Percentiles rank a stretch among this genome's conserved stretches.
Evolutionary conservation across 2,113 vertebrate species (phyloP).

Genomic region (cat (Felis catus)): F.catus_Fca126_mat1.0 CM031415.1:77230501-77231000

Average conservation of each 20-base stretch:
- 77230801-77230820: background rate
- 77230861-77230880: background rate
- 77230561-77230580: constrained; percentile 75
- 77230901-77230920: background rate
- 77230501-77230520: background rate
- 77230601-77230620: constrained; percentile 45
- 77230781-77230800: constrained; percentile 21
- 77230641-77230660: background rate
- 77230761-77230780: background rate
- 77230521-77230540: constrained; percentile 38
- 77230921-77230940: background rate
- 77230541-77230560: background rate
- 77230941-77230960: background rate
- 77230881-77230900: background rate
- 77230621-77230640: background rate
- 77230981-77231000: background rate
- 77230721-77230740: constrained; percentile 56
- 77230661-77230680: background rate
- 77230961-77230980: background rate
- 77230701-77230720: constrained; percentile 42
- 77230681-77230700: constrained; percentile 11
- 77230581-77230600: constrained; percentile 58
- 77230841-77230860: constrained; percentile 31
- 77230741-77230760: constrained; percentile 45
- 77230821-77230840: constrained; percentile 25